These are phyloP conservation scores for Drosophila sechellia DNA, from an alignment of 1,140 invertebrate species.

Conservation along the genomic window DNA sequence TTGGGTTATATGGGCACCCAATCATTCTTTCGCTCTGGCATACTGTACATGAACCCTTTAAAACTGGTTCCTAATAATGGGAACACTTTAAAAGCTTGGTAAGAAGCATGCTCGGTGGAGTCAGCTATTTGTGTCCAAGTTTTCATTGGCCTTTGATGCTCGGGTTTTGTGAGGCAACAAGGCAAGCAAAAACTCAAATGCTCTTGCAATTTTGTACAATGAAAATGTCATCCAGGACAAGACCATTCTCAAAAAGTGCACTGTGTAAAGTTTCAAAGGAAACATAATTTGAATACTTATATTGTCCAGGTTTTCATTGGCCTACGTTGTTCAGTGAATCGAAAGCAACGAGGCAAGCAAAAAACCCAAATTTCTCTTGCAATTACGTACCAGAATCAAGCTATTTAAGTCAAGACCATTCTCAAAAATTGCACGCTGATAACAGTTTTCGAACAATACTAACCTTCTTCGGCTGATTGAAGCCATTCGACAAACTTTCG, in stretches of 20 bases:
- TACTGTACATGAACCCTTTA: constrained; percentile 49
- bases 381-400: constrained; percentile 70
- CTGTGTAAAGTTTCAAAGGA: background rate
- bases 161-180: constrained; percentile 49
- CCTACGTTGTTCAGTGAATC: constrained; percentile 54
- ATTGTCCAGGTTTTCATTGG: constrained; percentile 80
- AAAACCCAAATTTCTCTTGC: constrained; percentile 71
- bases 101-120: constrained; percentile 22
- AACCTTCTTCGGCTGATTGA: constrained; percentile 96
- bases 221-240: constrained; percentile 49
- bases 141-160: constrained; percentile 79
- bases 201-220: constrained; percentile 76
- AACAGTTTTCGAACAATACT: constrained; percentile 18
- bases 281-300: background rate
- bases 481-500: constrained; percentile 98
- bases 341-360: constrained; percentile 78
- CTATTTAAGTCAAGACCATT: constrained; percentile 41
- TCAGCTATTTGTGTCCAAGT: constrained; percentile 53
- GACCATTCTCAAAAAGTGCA: constrained; percentile 46
- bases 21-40: constrained; percentile 70
- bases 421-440: constrained; percentile 32
- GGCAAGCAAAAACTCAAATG: constrained; percentile 81
- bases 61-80: constrained; percentile 11
- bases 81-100: constrained; percentile 40
- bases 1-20: constrained; percentile 73